Percentiles rank a stretch among this genome's conserved stretches.
phyloP scores from a whole-genome alignment of 2,888 invertebrate genomes.

The Diadegma fenestrale region DNA sequence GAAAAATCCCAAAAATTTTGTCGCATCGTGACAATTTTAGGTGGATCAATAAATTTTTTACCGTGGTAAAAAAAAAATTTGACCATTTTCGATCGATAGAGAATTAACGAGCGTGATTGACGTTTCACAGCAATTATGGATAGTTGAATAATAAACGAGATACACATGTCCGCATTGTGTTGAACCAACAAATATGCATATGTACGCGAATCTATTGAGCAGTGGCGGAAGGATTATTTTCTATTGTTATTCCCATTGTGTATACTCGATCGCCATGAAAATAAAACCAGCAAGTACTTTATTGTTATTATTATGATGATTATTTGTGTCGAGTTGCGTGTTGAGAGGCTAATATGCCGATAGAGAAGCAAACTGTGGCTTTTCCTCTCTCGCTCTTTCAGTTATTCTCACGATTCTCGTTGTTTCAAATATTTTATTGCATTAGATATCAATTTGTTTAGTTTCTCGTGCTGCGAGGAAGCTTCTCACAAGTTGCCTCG shows the following conservation, averaged over 20 bases:
- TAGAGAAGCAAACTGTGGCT: constrained; percentile 28
- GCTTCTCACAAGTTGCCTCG: constrained; percentile 25
- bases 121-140: not conserved
- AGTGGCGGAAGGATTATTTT: constrained; percentile 36
- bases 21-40: too few relatives aligned
- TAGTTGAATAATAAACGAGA: not conserved
- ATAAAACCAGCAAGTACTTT: constrained; percentile 35
- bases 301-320: constrained; percentile 34
- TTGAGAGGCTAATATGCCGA: not conserved
- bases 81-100: not conserved
- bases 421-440: constrained; percentile 34
- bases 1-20: too few relatives aligned
- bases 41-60: not conserved
- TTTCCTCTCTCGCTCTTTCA: constrained; percentile 5
- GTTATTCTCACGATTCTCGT: constrained; percentile 26
- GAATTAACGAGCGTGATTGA: not conserved
- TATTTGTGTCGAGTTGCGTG: not conserved
- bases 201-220: constrained; percentile 23
- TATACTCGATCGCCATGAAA: constrained; percentile 45
- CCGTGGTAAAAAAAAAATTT: not conserved
- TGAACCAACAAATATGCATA: not conserved
- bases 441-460: constrained; percentile 56
- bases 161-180: constrained; percentile 1
- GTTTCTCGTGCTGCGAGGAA: not conserved
- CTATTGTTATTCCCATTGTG: constrained; percentile 59